Base-by-base conservation (phyloP, 2,797 vertebrate species). In the Microchirus variegatus region DNA sequence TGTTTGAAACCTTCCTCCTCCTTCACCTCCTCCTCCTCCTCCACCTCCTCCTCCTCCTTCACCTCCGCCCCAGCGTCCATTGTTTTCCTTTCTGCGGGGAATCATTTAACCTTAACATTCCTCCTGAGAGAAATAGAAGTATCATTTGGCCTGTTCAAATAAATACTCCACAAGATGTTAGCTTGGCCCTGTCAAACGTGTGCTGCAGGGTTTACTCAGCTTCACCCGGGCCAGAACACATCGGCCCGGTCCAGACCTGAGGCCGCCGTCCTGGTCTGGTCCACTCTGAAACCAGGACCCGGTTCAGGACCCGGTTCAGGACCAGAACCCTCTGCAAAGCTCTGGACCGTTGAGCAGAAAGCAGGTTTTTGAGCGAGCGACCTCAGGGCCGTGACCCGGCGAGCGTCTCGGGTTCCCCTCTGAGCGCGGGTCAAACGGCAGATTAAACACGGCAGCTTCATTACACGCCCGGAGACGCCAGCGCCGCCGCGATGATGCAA, bases 81-180 rank as follows among this genome's bases (percentile, higher is more conserved):
- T 42, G 41, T 42, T 92, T 89, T 87, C 82, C 78, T 87, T 88
- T 81, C 80, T 66, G 31, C 4, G 67, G 81, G 56, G 73, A 91
- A 85, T 87, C 79, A 86, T 90, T 91, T 86, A 84, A 83, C 88
- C 75, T 84, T 72, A 83, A 73, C 83, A 83, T 89, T 91, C 81
- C 87, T 87, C 76, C n/a, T 59, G 82, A 86, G 87, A 88, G 82
- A 79, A 88, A 84, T 72, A 76, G 67, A 83, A 81, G 81, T 86
- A 90, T 89, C 82, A 85, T 82, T 91, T 88, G 85, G 82, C 85
- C 79, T 83, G 83, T 90, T 92, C 65, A 92, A 91, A 92, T 90
- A 91, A 92, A 93, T 90, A 92, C 78, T 87, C 83, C 80, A 82
- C 3, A 70, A 85, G 86, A 89, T 90, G 84, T 90, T 87, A 85